Base-by-base conservation (phyloP, 2,113 vertebrate genomes). In the Bos javanicus region DNA sequence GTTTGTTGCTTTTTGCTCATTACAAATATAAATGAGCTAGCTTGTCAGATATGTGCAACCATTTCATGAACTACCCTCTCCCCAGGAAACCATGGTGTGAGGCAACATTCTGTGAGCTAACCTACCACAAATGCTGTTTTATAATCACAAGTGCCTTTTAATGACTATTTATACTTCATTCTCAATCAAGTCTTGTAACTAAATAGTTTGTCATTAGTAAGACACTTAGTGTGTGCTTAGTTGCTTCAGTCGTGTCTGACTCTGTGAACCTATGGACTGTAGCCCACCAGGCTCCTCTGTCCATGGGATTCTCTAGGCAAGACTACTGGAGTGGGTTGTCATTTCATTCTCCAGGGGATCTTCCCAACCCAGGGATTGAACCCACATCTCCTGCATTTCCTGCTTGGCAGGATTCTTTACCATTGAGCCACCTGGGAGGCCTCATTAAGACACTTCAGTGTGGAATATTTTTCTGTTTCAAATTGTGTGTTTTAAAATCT, bases 11-110 rank as follows among this genome's bases (percentile, higher is more conserved):
- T 56, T 85, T 97, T 96, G 94, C 83, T 96, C 84, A 92, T 91
- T 97, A 85, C 93, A 93, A 15, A 92, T 14, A 36, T 71, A 86
- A 95, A 67, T 96, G 54, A 98, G 97, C 81, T 98, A 25, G 19
- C 23, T 88, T 62, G 10, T 93, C 50, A 30, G 28, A 59, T n/a
- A 7, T 28, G 15, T 39, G 26, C 39, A 80, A 36, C 14, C 39
- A 62, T 93, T 36, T 89, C 46, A 54, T 76, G 59, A 84, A 83
- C 60, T 39, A 43, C 5, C 11, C 33, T 7, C 25, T 12, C 17
- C 28, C 36, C 46, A 7, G 30, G 80, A 87, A 92, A 80, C 33
- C 43, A 26, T 56, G 30, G 15, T 52, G 48, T 9, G 30, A 52
- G 17, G 26, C 6, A 50, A 52, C 33, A 15, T 36, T 76, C 36